Evolutionary conservation across 2,797 vertebrate genomes (phyloP).

Genomic region (Spheniscus humboldti): DNA sequence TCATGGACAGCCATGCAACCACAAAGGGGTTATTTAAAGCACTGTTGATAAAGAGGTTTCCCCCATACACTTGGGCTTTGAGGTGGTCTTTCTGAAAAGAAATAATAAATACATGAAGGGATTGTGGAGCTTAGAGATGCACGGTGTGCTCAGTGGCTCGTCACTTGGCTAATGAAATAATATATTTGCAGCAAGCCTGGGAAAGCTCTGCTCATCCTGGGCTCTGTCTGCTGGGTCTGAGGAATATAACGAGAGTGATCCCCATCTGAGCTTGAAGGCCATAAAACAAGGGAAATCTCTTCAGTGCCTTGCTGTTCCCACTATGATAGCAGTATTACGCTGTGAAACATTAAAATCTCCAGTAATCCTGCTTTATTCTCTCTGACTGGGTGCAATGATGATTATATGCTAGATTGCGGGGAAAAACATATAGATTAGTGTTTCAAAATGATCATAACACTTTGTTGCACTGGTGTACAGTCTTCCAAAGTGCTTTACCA

Average conservation of each 20-base stretch:
- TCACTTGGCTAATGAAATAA: not conserved
- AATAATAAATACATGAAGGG: not conserved
- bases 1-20: not conserved
- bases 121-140: not conserved
- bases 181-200: too few relatives aligned
- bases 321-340: not conserved
- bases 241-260: not conserved
- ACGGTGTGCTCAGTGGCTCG: fast-evolving
- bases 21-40: not conserved
- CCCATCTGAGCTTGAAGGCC: not conserved
- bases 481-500: not conserved
- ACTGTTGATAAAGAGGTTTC: not conserved
- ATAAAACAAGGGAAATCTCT: not conserved
- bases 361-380: not conserved
- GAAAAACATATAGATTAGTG: not conserved
- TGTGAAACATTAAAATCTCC: not conserved
- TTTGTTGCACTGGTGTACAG: not conserved
- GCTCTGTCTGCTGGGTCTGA: not conserved
- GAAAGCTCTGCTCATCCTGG: not conserved
- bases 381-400: not conserved
- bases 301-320: not conserved
- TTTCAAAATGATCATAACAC: not conserved
- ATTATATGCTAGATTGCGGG: not conserved
- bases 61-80: not conserved
- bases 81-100: not conserved